Conservation (phyloP, 1,140 invertebrate genomes). For the Aphelinus certus region DNA sequence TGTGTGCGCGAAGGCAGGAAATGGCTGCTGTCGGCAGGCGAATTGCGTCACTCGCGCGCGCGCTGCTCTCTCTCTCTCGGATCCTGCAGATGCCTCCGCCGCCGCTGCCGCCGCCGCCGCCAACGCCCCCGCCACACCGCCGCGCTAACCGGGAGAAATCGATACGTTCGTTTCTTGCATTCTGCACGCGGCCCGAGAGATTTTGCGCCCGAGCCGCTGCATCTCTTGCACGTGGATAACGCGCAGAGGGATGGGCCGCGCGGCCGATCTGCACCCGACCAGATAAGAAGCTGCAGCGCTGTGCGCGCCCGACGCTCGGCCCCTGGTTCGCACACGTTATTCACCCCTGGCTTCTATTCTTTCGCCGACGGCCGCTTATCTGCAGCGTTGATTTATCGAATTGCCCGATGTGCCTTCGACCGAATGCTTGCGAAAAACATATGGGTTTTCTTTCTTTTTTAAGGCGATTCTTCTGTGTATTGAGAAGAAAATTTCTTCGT, state of each 20-base stretch:
- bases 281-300: no score
- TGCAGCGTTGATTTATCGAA: no score
- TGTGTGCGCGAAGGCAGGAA: not conserved
- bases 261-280: not conserved
- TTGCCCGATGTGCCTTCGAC: no score
- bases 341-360: no score
- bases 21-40: conserved; percentile 36
- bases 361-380: no score
- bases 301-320: no score
- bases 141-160: conserved; percentile 53
- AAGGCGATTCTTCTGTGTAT: no score
- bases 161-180: conserved; percentile 51
- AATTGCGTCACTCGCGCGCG: conserved; percentile 49
- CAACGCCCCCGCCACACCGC: conserved; percentile 9
- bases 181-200: not conserved
- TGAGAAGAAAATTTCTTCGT: no score
- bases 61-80: conserved; percentile 17
- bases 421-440: no score
- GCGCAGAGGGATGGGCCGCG: not conserved
- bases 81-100: not conserved
- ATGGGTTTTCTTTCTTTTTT: no score
- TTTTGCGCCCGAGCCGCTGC: not conserved
- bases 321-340: no score
- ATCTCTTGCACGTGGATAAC: not conserved
- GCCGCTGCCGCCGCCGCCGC: not conserved